These are phyloP conservation scores for Cyphomyrus discorhynchus DNA, from an alignment of 2,113 vertebrate species.

Conservation along the genomic window DNA sequence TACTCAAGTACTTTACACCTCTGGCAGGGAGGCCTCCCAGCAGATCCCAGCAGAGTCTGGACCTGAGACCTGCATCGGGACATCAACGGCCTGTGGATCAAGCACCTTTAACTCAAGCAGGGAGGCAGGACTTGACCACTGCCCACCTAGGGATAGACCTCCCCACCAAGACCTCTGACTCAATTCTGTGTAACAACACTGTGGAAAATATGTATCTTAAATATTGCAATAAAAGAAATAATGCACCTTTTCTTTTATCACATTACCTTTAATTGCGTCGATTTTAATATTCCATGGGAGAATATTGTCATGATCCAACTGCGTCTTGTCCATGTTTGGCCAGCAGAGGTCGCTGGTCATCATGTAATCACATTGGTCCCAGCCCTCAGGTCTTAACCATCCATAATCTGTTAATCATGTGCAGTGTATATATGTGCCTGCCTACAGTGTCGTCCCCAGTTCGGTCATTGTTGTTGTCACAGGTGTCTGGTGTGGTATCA, in stretches of 20 bases:
- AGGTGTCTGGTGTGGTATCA: neutral
- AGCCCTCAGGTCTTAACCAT: neutral
- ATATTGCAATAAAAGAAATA: neutral
- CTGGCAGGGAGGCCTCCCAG: slow-evolving; percentile 67
- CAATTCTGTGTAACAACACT: neutral
- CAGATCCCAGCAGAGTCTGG: slow-evolving; percentile 56
- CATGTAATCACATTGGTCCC: neutral
- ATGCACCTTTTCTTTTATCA: neutral
- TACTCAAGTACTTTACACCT: too few relatives aligned
- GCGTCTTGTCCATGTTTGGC: neutral
- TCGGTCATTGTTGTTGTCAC: neutral
- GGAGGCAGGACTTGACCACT: slow-evolving; percentile 42
- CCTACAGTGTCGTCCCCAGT: neutral
- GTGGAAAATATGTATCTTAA: neutral
- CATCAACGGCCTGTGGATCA: slow-evolving; percentile 39
- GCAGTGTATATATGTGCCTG: neutral
- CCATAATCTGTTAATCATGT: neutral
- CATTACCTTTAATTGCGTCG: neutral
- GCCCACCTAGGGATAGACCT: slow-evolving; percentile 58
- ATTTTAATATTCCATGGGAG: neutral
- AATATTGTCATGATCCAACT: neutral
- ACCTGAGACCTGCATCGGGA: slow-evolving; percentile 20
- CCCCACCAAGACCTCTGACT: neutral
- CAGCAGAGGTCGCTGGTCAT: neutral
- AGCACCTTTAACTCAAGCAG: slow-evolving; percentile 25